Conservation (phyloP, 2,113 vertebrate genomes). For the Indicator maculatus region DNA sequence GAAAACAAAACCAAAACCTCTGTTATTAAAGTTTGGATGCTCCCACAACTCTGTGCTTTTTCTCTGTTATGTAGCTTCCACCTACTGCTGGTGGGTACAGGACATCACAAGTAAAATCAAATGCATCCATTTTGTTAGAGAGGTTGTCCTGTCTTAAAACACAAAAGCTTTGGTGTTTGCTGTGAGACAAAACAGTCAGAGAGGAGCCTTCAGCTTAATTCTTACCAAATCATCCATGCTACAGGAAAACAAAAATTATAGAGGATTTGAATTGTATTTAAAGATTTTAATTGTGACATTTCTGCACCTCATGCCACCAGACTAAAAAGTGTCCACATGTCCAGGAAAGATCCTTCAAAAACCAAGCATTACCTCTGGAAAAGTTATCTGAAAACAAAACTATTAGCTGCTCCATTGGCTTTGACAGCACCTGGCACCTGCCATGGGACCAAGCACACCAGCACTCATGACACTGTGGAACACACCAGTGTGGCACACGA, state of each 20-base stretch:
- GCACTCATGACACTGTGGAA: not conserved
- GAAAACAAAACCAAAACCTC: not conserved
- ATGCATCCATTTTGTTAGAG: not conserved
- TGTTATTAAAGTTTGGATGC: not conserved
- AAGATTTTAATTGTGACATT: not conserved
- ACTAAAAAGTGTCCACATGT: not conserved
- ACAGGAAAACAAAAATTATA: not conserved
- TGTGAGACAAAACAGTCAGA: not conserved
- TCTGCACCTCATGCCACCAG: not conserved
- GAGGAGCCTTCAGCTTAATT: not conserved
- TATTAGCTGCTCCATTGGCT: not conserved
- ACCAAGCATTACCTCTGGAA: not conserved
- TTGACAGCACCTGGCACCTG: not conserved
- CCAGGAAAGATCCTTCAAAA: not conserved
- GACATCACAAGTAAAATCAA: not conserved
- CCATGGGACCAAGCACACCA: not conserved
- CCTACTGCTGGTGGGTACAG: not conserved
- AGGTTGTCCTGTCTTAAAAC: not conserved
- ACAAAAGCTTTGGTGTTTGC: not conserved
- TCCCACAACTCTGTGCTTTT: accelerated
- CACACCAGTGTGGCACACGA: not conserved
- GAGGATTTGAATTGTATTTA: not conserved
- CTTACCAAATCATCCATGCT: not conserved
- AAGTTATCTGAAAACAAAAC: not conserved
- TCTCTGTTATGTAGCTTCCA: not conserved